phyloP scores from a whole-genome alignment of 2,113 vertebrate genomes.

The Vulpes vulpes region DNA sequence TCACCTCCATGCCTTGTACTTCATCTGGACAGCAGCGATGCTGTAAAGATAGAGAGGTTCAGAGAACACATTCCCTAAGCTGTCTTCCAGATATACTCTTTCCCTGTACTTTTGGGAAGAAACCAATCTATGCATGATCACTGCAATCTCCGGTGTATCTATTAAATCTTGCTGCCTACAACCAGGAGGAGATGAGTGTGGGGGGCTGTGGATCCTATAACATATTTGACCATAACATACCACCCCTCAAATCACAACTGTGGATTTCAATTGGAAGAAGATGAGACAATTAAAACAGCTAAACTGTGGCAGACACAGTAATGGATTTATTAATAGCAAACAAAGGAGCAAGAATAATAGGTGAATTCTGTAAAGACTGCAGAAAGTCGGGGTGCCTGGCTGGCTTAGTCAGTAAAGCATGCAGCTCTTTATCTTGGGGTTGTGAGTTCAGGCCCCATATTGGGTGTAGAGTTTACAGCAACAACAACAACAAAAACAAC shows the following conservation, averaged over 20 bases:
- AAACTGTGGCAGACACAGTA: not conserved
- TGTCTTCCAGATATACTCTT: not conserved
- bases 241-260: not conserved
- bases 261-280: not conserved
- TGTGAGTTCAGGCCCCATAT: not conserved
- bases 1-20: not conserved
- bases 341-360: conserved; percentile 7
- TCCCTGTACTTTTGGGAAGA: not conserved
- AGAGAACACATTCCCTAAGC: not conserved
- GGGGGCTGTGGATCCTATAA: not conserved
- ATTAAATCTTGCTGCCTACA: conserved; percentile 10
- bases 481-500: not conserved
- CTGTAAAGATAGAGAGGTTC: not conserved
- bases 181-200: not conserved
- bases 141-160: not conserved
- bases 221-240: not conserved
- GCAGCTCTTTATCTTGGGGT: not conserved
- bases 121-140: not conserved
- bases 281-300: conserved; percentile 30
- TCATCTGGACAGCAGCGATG: not conserved
- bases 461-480: not conserved
- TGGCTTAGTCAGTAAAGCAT: not conserved
- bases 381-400: not conserved
- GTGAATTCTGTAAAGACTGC: not conserved
- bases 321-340: not conserved